Evolutionary conservation across 2,797 vertebrate species (phyloP).

Genomic region (Tokudaia muenninki): DNA sequence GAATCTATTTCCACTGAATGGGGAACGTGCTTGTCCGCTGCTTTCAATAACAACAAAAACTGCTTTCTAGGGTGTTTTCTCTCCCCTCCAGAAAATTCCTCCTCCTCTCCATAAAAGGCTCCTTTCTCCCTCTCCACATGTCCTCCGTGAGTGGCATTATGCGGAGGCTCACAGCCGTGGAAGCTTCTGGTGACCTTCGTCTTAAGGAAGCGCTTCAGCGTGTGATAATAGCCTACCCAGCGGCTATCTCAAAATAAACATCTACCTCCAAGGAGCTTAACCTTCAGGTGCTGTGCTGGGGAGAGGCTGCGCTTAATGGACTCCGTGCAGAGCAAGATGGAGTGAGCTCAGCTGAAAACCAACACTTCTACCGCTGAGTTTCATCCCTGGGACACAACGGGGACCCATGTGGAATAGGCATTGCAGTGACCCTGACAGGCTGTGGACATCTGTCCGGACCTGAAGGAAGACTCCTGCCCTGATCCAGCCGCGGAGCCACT

Average conservation of each 20-base stretch:
- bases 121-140: not conserved
- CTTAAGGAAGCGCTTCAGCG: constrained; percentile 79
- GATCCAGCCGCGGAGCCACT: not conserved
- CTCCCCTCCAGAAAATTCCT: constrained; percentile 49
- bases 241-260: constrained; percentile 83
- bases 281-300: constrained; percentile 28
- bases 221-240: constrained; percentile 73
- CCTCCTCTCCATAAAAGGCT: constrained; percentile 78
- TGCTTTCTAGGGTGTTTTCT: constrained; percentile 40
- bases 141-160: constrained; percentile 64
- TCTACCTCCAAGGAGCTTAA: constrained; percentile 80
- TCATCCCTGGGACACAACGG: not conserved
- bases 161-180: constrained; percentile 75
- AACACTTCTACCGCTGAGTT: constrained; percentile 18
- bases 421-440: constrained; percentile 9
- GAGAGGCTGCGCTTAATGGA: constrained; percentile 73
- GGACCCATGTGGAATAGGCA: no score
- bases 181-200: constrained; percentile 76
- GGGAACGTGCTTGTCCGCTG: constrained; percentile 71
- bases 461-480: not conserved
- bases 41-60: constrained; percentile 71
- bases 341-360: constrained; percentile 71
- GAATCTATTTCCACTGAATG: constrained; percentile 73
- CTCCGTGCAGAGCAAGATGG: constrained; percentile 59
- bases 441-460: not conserved